Base-by-base conservation (phyloP, 1,140 invertebrate species). In the Eufriesea mexicana region DNA sequence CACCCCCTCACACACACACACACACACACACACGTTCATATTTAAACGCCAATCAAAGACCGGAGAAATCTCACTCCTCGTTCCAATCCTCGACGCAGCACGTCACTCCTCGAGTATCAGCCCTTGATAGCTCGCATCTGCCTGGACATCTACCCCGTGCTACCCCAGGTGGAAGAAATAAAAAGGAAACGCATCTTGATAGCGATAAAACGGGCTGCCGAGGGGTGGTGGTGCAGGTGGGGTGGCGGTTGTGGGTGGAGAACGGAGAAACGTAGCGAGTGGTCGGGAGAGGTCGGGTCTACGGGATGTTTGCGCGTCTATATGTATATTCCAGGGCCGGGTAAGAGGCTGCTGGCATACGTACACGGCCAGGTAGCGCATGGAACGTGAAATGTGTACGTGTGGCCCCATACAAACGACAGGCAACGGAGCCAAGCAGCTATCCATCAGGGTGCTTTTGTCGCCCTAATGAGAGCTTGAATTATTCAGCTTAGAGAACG, bases 391-490 rank as follows among this genome's bases (percentile, higher is more conserved):
- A 68, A 57, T 62, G 79, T 71, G 73, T 76, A 73, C 64, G 84
- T 83, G 84, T 70, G 70, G 66, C 83, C 74, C 55, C 73, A 68
- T 78, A 77, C 84, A 90, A 90, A 91, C 88, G 90, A 93, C 90
- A 90, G 85, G 83, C 89, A 92, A 86, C 84, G 83, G 84, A 92
- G 90, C 90, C 92, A 91, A 93, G 92, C 91, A 92, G 93, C 94
- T 93, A 94, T 94, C 93, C 94, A 94, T 94, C 94, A 94, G 93
- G 92, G 92, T 94, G 94, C 93, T 94, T 94, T 94, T 94, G 94
- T 94, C 93, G 93, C 93, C 93, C 94, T 95, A 95, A 95, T 95
- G 94, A 95, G 94, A 94, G 91, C 89, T 84, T 95, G 93, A 94
- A 95, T 95, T 94, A 95, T 95, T 94, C 93, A 95, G 88, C 88